phyloP scores from a whole-genome alignment of 2,888 invertebrate species.

The Ephialtes manifestator region DNA sequence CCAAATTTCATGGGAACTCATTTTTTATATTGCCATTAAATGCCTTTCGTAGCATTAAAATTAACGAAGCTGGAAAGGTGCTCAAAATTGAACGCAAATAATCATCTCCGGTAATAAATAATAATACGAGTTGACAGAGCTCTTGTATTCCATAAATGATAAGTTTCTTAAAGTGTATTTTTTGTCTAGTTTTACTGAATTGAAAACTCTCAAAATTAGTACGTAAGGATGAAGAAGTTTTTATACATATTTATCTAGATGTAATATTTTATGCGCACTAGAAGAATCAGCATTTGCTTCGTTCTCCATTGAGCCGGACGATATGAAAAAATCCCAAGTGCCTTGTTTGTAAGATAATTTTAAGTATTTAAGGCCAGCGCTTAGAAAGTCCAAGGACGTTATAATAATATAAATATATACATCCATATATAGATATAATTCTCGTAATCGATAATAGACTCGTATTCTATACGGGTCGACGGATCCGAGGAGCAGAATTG shows the following conservation, averaged over 20 bases:
- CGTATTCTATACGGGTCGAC: conserved; percentile 1
- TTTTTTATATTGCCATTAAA: conserved; percentile 31
- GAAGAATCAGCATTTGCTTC: conserved; percentile 27
- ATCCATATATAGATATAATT: conserved; percentile 28
- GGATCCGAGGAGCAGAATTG: conserved; percentile 15
- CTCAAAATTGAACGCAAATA: conserved; percentile 52
- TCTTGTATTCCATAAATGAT: conserved; percentile 52
- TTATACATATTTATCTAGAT: conserved; percentile 68
- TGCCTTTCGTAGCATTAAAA: conserved; percentile 15
- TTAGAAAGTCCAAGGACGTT: conserved; percentile 35
- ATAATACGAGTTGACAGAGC: conserved; percentile 14
- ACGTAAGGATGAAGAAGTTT: conserved; percentile 63
- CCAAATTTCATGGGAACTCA: conserved; percentile 59
- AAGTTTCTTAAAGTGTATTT: conserved; percentile 44
- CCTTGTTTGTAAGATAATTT: conserved; percentile 68
- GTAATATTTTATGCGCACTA: conserved; percentile 35
- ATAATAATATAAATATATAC: conserved; percentile 29
- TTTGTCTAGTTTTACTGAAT: conserved; percentile 47
- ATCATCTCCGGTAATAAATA: conserved; percentile 25
- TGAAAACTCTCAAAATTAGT: conserved; percentile 70
- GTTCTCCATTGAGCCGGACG: conserved; percentile 28
- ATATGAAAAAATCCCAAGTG: conserved; percentile 61
- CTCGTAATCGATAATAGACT: conserved; percentile 21
- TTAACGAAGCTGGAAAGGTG: conserved; percentile 37
- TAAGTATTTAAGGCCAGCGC: conserved; percentile 57